These are phyloP conservation scores for Toxotes chatareus DNA, from an alignment of 2,113 vertebrate species.

Conservation along the genomic window DNA sequence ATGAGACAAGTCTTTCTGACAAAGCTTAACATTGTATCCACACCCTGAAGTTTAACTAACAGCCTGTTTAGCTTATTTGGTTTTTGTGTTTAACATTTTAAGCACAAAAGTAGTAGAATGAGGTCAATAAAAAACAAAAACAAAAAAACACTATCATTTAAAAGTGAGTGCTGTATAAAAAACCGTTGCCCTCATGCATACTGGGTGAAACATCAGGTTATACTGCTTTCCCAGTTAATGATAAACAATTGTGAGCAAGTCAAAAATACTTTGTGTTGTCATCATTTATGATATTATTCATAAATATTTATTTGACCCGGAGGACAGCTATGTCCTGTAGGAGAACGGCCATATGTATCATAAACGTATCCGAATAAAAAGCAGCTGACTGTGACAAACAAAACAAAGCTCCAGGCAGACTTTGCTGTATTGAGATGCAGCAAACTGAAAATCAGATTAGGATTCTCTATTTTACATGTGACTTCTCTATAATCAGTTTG, in stretches of 20 bases:
- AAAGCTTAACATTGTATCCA: neutral
- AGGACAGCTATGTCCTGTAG: neutral
- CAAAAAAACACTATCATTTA: neutral
- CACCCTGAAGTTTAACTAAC: neutral
- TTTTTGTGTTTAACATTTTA: neutral
- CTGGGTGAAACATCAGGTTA: neutral
- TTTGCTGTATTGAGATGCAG: neutral
- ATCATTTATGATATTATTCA: constrained; percentile 2
- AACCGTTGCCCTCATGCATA: neutral
- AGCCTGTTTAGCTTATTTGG: neutral
- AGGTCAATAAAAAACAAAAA: neutral
- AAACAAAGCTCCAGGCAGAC: neutral
- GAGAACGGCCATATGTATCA: neutral
- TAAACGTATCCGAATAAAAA: constrained; percentile 1
- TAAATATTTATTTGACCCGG: neutral
- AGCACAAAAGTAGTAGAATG: neutral
- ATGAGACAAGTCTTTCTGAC: neutral
- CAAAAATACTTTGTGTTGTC: neutral
- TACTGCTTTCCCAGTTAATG: neutral
- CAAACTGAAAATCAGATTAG: neutral
- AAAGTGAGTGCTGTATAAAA: neutral
- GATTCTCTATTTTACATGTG: neutral
- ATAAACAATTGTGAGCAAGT: neutral
- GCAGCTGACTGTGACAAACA: neutral
- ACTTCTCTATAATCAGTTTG: neutral